phyloP scores from a whole-genome alignment of 2,888 invertebrate species.

The Melipona beecheii region DNA sequence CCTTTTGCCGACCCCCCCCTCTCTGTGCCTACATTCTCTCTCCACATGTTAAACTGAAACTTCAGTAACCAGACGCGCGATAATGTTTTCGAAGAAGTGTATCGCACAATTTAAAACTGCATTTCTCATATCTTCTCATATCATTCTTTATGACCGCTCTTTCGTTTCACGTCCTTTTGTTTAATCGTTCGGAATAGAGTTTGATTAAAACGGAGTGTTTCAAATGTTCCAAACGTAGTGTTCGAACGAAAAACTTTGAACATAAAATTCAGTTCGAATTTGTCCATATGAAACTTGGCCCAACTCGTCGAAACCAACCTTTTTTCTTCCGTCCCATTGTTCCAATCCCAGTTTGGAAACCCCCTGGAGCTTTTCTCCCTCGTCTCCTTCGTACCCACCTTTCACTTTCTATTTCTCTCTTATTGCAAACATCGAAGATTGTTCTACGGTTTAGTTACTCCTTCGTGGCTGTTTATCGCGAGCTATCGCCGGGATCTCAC shows the following conservation, averaged over 20 bases:
- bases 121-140: too few species aligned
- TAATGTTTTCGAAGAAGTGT: too few species aligned
- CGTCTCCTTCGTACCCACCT: background rate
- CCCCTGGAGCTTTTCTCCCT: constrained; percentile 7
- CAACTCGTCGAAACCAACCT: background rate
- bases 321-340: constrained; percentile 3
- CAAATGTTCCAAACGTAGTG: too few species aligned
- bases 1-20: constrained; percentile 29
- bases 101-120: too few species aligned
- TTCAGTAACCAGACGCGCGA: too few species aligned
- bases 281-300: too few species aligned
- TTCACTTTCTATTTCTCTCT: background rate
- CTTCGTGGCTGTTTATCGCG: constrained; percentile 48
- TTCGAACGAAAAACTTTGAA: too few species aligned
- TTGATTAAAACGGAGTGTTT: too few species aligned
- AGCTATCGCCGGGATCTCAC: constrained; percentile 46
- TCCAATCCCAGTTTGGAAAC: background rate
- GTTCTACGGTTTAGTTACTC: constrained; percentile 54
- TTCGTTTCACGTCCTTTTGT: too few species aligned
- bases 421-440: constrained; percentile 32
- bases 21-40: background rate
- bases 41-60: background rate
- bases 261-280: too few species aligned
- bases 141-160: too few species aligned
- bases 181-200: too few species aligned